These are phyloP conservation scores for Lontra canadensis DNA, from an alignment of 2,113 vertebrate genomes.

Conservation along the genomic window DNA sequence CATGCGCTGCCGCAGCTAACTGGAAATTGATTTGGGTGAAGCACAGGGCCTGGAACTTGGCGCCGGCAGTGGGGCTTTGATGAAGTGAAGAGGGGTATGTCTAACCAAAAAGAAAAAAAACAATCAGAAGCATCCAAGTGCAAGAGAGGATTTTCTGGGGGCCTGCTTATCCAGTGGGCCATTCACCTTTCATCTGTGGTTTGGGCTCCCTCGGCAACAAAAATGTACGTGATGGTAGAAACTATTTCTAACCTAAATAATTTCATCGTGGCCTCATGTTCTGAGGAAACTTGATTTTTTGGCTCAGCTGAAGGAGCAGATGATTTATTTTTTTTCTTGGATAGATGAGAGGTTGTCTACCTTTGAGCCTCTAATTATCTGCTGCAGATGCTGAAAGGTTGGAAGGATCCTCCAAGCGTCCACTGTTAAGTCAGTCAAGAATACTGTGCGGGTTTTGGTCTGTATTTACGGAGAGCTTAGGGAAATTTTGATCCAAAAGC, in stretches of 20 bases:
- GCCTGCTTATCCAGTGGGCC: background rate
- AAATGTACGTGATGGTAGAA: slow-evolving; percentile 59
- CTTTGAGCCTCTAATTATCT: slow-evolving; percentile 74
- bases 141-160: background rate
- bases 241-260: slow-evolving; percentile 64
- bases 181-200: slow-evolving; percentile 26
- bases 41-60: slow-evolving; percentile 48
- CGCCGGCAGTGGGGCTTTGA: slow-evolving; percentile 27
- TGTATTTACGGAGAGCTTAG: slow-evolving; percentile 36
- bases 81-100: slow-evolving; percentile 27
- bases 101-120: background rate
- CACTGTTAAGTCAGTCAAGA: slow-evolving; percentile 72
- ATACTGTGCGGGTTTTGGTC: background rate
- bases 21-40: slow-evolving; percentile 26
- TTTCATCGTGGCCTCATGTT: slow-evolving; percentile 43
- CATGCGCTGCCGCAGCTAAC: background rate
- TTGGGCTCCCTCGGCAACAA: slow-evolving; percentile 64
- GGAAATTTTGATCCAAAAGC: slow-evolving; percentile 39
- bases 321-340: slow-evolving; percentile 70
- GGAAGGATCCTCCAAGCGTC: slow-evolving; percentile 62
- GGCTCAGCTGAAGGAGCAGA: slow-evolving; percentile 54
- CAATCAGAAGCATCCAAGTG: slow-evolving; percentile 1
- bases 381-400: slow-evolving; percentile 65
- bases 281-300: slow-evolving; percentile 52
- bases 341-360: slow-evolving; percentile 52